These are phyloP conservation scores for Lamproptera curius DNA, from an alignment of 2,888 invertebrate genomes.

Conservation along the genomic window DNA sequence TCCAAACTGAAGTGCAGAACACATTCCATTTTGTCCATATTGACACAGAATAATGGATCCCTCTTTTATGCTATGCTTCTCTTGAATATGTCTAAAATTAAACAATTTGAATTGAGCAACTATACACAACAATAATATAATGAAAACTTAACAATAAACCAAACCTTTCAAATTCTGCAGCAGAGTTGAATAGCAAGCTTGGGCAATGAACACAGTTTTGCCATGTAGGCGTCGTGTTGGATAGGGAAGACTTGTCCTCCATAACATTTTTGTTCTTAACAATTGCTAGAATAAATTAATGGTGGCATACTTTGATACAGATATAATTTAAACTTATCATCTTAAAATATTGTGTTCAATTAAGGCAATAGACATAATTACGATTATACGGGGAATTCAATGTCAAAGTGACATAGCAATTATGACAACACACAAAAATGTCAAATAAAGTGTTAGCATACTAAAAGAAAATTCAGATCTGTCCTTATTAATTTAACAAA, in stretches of 20 bases:
- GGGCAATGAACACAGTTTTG: slow-evolving; percentile 81
- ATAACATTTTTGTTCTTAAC: slow-evolving; percentile 60
- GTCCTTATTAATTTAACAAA: too few relatives aligned
- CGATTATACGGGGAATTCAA: slow-evolving; percentile 16
- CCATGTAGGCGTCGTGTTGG: slow-evolving; percentile 71
- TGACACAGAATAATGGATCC: slow-evolving; percentile 92
- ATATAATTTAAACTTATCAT: slow-evolving; percentile 25
- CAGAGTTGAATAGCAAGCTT: slow-evolving; percentile 73
- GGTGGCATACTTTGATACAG: slow-evolving; percentile 16
- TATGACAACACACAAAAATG: slow-evolving; percentile 13
- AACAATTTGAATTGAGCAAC: slow-evolving; percentile 3
- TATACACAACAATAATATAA: slow-evolving; percentile 6
- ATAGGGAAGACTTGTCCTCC: slow-evolving; percentile 60
- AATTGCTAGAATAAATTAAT: slow-evolving; percentile 9
- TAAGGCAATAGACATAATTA: slow-evolving; percentile 23
- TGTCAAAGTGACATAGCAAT: slow-evolving; percentile 11
- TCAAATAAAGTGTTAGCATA: slow-evolving; percentile 1
- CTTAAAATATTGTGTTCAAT: slow-evolving; percentile 25
- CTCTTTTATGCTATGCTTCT: slow-evolving; percentile 89
- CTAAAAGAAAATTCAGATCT: too few relatives aligned
- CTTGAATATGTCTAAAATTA: slow-evolving; percentile 84
- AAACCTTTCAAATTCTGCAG: slow-evolving; percentile 81
- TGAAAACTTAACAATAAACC: neutral
- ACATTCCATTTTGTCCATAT: slow-evolving; percentile 92
- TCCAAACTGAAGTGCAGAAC: slow-evolving; percentile 91